Conservation (phyloP, 2,113 vertebrate genomes). For the Anoura caudifer region DNA sequence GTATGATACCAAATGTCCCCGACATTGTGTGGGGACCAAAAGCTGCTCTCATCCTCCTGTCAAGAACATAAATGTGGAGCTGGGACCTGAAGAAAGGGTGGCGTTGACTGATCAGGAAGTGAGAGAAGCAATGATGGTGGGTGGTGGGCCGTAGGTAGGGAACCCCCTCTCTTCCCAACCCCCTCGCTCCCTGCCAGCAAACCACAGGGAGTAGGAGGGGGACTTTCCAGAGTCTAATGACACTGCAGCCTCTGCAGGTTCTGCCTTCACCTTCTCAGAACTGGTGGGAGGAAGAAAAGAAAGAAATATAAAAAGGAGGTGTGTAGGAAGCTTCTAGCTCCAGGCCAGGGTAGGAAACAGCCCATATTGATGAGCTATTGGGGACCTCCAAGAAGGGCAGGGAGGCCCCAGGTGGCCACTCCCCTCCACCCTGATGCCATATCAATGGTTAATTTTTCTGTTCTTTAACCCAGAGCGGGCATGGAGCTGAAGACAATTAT, state of each 20-base stretch:
- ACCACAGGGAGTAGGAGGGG: not conserved
- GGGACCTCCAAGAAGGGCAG: not conserved
- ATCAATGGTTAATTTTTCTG: not conserved
- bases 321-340: not conserved
- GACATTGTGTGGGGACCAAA: not conserved
- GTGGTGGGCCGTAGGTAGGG: not conserved
- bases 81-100: not conserved
- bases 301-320: not conserved
- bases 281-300: not conserved
- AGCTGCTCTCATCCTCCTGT: constrained; percentile 37
- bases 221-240: not conserved
- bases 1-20: constrained; percentile 56
- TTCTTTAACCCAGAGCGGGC: not conserved
- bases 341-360: not conserved
- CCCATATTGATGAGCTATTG: not conserved
- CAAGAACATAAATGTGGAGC: constrained; percentile 13
- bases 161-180: not conserved
- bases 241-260: not conserved
- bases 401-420: not conserved
- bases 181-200: not conserved
- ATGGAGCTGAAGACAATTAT: not conserved
- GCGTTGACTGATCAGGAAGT: not conserved
- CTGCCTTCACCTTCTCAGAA: too few relatives aligned
- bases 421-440: not conserved
- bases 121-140: not conserved